Evolutionary conservation across 1,140 invertebrate species (phyloP).

Genomic region (Hyles euphorbiae): DNA sequence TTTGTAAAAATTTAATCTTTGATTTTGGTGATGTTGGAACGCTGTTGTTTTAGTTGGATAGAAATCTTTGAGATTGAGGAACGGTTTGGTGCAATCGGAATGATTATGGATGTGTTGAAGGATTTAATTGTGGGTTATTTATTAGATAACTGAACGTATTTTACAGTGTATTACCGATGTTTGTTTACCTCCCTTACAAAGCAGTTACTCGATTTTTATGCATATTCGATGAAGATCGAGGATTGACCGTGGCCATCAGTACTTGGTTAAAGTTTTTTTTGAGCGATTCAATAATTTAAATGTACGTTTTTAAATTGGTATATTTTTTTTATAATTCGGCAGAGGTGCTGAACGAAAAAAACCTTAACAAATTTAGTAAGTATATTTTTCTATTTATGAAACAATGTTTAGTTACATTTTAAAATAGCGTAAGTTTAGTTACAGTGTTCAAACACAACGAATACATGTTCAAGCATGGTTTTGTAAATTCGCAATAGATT

Average conservation of each 20-base stretch:
- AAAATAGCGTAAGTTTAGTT: constrained; percentile 36
- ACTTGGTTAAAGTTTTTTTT: constrained; percentile 15
- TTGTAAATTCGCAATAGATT: constrained; percentile 23
- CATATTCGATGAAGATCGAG: constrained; percentile 7
- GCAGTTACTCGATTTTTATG: background rate
- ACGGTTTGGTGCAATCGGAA: constrained; percentile 49
- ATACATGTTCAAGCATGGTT: constrained; percentile 25
- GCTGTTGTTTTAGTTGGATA: constrained; percentile 23
- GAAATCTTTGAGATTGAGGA: constrained; percentile 46
- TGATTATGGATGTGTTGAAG: constrained; percentile 12
- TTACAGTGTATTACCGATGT: constrained; percentile 5
- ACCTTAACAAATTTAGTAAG: background rate
- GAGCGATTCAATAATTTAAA: background rate
- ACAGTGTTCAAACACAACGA: constrained; percentile 52
- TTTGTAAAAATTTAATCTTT: constrained; percentile 26
- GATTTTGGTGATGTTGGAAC: constrained; percentile 9
- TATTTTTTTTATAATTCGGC: constrained; percentile 29
- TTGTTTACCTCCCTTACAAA: background rate
- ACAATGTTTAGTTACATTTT: background rate
- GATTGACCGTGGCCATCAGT: constrained; percentile 37
- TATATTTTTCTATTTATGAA: constrained; percentile 4
- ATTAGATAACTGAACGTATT: constrained; percentile 17
- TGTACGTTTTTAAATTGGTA: constrained; percentile 15
- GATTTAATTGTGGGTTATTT: constrained; percentile 14
- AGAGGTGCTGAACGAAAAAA: constrained; percentile 33